A percentile compares a stretch with the other conserved stretches of the same genome.
Conservation (phyloP, 2,797 vertebrate species). For the Cirrhinus molitorella region DNA sequence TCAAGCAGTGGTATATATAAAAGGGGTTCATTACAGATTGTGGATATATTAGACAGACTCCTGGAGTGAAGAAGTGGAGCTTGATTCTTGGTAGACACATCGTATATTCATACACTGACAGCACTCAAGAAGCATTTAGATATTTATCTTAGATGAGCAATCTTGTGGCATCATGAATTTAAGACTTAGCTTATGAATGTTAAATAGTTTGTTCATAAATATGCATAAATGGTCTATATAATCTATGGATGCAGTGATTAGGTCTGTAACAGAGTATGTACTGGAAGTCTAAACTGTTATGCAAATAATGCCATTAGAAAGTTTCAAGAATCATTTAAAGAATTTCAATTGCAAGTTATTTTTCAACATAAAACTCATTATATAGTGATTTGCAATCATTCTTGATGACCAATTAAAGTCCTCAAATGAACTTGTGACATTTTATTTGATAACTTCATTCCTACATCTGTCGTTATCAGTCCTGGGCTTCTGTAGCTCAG, state of each 20-base stretch:
- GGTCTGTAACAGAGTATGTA: background rate
- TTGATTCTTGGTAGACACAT: conserved; percentile 1
- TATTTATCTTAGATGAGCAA: conserved; percentile 4
- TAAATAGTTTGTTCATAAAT: background rate
- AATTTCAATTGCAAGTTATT: background rate
- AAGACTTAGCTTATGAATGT: background rate
- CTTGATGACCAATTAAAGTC: conserved; percentile 3
- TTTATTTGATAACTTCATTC: background rate
- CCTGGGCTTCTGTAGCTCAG: conserved; percentile 20
- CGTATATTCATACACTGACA: background rate
- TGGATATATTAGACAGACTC: conserved; percentile 17
- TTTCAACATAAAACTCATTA: background rate
- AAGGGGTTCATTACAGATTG: conserved; percentile 22
- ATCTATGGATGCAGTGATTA: conserved; percentile 7
- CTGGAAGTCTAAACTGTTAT: background rate
- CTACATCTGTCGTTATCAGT: conserved; percentile 22
- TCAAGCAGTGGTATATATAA: background rate
- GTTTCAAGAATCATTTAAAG: background rate
- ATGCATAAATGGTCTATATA: background rate
- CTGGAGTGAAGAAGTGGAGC: conserved; percentile 18
- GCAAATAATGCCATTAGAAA: background rate
- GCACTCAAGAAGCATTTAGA: conserved; percentile 11
- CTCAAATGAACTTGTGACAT: background rate
- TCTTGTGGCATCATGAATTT: background rate
- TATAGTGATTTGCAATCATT: background rate